These are phyloP conservation scores for Acanthis flammea DNA, from an alignment of 2,797 vertebrate genomes.

Conservation along the genomic window DNA sequence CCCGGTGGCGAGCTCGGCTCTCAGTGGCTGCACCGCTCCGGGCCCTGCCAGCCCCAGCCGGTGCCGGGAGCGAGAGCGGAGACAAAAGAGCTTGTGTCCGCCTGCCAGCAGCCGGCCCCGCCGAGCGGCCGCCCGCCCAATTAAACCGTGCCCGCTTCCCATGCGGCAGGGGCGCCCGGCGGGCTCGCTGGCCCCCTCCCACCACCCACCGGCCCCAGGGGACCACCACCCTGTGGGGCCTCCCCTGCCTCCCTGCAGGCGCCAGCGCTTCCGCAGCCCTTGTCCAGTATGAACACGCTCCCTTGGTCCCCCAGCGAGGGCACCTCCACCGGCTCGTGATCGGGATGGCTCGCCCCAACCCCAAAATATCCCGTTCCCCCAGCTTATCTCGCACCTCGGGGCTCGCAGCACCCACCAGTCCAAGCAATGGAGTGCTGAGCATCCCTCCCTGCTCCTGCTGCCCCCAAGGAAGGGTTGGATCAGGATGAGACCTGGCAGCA, in stretches of 20 bases:
- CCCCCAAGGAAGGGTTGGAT: neutral
- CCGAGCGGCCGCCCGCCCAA: slow-evolving; percentile 50
- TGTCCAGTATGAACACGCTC: rapidly evolving
- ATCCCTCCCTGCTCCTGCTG: neutral
- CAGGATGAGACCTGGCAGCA: neutral
- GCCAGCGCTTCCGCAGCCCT: neutral
- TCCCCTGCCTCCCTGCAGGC: neutral
- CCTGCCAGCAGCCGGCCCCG: slow-evolving; percentile 62
- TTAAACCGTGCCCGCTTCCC: slow-evolving; percentile 63
- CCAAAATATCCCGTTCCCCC: neutral
- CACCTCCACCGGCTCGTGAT: neutral
- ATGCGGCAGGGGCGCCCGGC: slow-evolving; percentile 19
- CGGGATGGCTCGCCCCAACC: neutral
- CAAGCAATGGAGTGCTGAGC: neutral
- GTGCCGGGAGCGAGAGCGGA: slow-evolving; percentile 40
- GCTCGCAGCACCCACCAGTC: neutral
- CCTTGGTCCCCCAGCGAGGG: neutral
- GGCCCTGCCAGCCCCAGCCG: slow-evolving; percentile 59
- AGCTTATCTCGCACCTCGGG: neutral
- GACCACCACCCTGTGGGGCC: neutral
- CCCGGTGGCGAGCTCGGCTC: slow-evolving; percentile 37
- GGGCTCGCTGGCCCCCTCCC: neutral
- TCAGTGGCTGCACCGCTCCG: slow-evolving; percentile 48
- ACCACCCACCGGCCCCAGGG: neutral
- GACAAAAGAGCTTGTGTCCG: slow-evolving; percentile 67